Percentiles rank a stretch among this genome's conserved stretches.
These are phyloP conservation scores for Lithophane socia DNA, from an alignment of 2,888 invertebrate genomes.

Conservation along the genomic window DNA sequence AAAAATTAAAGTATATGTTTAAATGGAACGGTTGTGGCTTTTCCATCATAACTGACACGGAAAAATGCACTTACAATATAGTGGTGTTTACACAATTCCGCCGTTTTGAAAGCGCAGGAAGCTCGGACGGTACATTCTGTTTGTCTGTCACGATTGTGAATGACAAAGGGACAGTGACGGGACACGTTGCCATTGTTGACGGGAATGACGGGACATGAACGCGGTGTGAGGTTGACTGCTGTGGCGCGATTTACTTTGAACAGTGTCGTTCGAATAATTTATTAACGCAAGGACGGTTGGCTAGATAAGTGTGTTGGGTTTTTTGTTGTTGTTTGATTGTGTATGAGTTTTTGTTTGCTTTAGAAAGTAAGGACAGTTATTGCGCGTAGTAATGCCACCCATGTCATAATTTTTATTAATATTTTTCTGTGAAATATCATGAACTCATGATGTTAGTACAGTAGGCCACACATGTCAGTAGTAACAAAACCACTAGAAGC, in stretches of 20 bases:
- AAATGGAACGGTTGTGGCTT: not conserved
- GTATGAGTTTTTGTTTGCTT: slow-evolving; percentile 29
- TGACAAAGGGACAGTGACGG: slow-evolving; percentile 76
- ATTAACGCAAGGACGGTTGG: slow-evolving; percentile 59
- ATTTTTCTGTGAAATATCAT: not conserved
- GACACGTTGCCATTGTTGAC: slow-evolving; percentile 72
- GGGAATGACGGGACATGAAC: slow-evolving; percentile 62
- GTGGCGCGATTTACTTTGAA: slow-evolving; percentile 67
- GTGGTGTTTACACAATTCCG: slow-evolving; percentile 80
- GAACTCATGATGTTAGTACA: not conserved
- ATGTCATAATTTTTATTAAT: not conserved
- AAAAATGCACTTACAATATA: slow-evolving; percentile 75
- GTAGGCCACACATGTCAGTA: not conserved
- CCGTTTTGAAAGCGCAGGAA: slow-evolving; percentile 84
- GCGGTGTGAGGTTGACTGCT: slow-evolving; percentile 72
- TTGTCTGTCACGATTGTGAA: slow-evolving; percentile 79
- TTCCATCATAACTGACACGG: slow-evolving; percentile 40
- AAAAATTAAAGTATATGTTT: slow-evolving; percentile 21
- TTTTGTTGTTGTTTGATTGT: slow-evolving; percentile 29
- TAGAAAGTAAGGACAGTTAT: not conserved
- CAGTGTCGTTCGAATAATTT: slow-evolving; percentile 69
- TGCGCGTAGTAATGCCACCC: not conserved
- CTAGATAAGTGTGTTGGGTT: slow-evolving; percentile 42
- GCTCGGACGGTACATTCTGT: slow-evolving; percentile 80
- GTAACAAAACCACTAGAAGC: not conserved